Base-by-base conservation (phyloP, 37 sponge, comb jelly and placozoan species). In the Halisarca cf. caerulea region DNA sequence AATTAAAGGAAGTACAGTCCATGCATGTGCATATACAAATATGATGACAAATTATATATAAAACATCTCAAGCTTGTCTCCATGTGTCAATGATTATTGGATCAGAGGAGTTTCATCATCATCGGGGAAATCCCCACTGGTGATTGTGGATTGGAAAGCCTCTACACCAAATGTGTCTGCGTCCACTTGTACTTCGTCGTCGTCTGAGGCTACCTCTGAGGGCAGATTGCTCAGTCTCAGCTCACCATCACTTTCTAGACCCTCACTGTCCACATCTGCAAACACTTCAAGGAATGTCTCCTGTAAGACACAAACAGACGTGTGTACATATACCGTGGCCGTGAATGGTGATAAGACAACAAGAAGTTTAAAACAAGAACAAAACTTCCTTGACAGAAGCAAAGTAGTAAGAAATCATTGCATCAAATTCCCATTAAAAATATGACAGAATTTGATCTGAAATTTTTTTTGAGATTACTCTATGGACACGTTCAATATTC, bases 241-340 rank as follows among this genome's bases (percentile, higher is more conserved):
- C 42, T 74, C 77, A 41, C 42, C 44, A 2, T 74, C 77, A 74
- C 77, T 74, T 2, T 74, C 77, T 1, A 37, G 15, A 41, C 77
- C 77, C 23, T 74, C 77, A 74, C 77, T 74, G 77, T 74, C 77
- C 42, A 44, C 45, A 74, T 74, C 77, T 3, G 45, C 77, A 74
- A 74, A 74, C 45, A 74, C 45, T 37, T 74, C 77, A 37, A 74
- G 3, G 7, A 43, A 36, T n/a, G 77, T 74, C 6, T 74, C 77
- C 77, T 74, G 77, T 2, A n/a, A 15, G 64, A 55, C 17, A 55
- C 11, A 17, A 17, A 55, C 57, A 55, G 17, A 55, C 57, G 17
- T n/a, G n/a, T n/a, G n/a, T n/a, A 55, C 17, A 55, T 20, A 55
- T 17, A 55, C 11, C 57, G 17, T 20, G 57, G 57, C 11, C 57